Evolutionary conservation across 2,797 vertebrate species (phyloP).

Genomic region (Lepus townsendii): DNA sequence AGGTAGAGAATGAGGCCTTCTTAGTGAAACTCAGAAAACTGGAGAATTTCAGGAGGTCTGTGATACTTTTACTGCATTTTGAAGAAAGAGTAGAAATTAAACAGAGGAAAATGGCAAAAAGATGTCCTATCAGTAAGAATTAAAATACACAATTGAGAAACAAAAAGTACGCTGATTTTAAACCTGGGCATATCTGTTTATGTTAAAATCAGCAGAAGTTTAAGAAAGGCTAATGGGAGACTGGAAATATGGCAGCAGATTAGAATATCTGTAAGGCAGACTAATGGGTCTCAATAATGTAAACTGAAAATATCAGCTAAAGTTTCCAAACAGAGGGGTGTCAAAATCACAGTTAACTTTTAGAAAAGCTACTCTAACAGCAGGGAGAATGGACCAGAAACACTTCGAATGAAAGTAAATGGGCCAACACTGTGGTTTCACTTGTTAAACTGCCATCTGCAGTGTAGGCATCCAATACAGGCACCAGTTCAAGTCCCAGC

Average conservation of each 20-base stretch:
- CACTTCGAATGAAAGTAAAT: no score
- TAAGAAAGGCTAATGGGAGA: neutral
- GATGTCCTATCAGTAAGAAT: neutral
- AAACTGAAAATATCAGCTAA: neutral
- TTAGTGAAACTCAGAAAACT: neutral
- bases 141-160: neutral
- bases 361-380: neutral
- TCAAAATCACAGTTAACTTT: neutral
- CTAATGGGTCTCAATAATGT: neutral
- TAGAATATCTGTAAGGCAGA: no score
- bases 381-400: neutral
- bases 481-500: no score
- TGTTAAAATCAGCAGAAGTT: neutral
- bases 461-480: no score
- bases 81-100: slow-evolving; percentile 30
- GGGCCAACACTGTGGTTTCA: no score
- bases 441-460: no score
- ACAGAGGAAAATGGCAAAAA: neutral
- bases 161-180: neutral
- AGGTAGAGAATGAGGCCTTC: neutral
- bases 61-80: neutral
- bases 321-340: neutral
- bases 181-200: neutral
- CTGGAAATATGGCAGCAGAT: neutral
- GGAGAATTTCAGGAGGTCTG: neutral